Evolutionary conservation across 2,797 vertebrate genomes (phyloP).

Genomic region (Phalanger gymnotis): DNA sequence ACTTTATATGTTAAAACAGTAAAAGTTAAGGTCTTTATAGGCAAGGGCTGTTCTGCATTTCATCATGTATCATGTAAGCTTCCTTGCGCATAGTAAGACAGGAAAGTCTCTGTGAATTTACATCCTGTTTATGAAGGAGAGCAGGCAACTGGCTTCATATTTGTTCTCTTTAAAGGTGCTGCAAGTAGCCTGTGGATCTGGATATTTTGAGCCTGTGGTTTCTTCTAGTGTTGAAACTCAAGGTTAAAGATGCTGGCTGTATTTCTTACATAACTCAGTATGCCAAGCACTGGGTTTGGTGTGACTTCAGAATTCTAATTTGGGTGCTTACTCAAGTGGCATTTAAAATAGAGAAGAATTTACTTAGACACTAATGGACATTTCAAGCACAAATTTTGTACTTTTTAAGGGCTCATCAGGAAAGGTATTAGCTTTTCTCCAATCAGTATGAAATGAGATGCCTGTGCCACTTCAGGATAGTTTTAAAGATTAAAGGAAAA

Average conservation of each 20-base stretch:
- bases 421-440: constrained; percentile 28
- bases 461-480: background rate
- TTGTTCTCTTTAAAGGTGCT: background rate
- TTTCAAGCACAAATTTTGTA: constrained; percentile 7
- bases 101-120: background rate
- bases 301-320: constrained; percentile 39
- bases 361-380: background rate
- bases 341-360: constrained; percentile 42
- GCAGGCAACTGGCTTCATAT: constrained; percentile 21
- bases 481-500: background rate
- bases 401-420: constrained; percentile 32
- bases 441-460: background rate
- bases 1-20: background rate
- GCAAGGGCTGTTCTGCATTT: background rate
- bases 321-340: background rate
- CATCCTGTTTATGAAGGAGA: background rate
- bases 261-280: background rate
- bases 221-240: background rate
- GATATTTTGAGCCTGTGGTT: background rate
- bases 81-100: background rate
- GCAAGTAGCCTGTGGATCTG: background rate
- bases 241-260: background rate
- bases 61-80: background rate
- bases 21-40: background rate
- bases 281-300: background rate